Evolutionary conservation across 2,888 invertebrate species (phyloP).

Genomic region (Diloba caeruleocephala): DNA sequence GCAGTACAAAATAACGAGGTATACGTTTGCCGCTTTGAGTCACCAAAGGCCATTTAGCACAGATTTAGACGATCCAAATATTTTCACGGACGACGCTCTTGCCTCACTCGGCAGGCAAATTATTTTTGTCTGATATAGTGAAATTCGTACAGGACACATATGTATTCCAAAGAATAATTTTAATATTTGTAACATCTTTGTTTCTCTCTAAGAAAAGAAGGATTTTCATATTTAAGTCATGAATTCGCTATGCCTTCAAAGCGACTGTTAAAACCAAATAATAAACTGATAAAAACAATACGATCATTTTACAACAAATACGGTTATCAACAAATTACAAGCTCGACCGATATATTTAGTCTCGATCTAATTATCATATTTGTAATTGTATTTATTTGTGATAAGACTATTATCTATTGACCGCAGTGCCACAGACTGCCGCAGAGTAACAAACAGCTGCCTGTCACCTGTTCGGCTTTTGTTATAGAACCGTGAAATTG

Average conservation of each 20-base stretch:
- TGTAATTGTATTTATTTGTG: constrained; percentile 59
- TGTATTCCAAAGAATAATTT: not conserved
- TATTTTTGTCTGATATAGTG: constrained; percentile 46
- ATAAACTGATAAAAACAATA: constrained; percentile 15
- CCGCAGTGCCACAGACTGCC: constrained; percentile 51
- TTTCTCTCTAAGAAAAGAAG: too few relatives aligned
- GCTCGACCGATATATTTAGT: constrained; percentile 50
- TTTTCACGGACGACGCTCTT: constrained; percentile 83
- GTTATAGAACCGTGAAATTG: constrained; percentile 48
- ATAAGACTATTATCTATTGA: constrained; percentile 67
- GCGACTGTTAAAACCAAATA: constrained; percentile 3
- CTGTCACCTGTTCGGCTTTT: constrained; percentile 56
- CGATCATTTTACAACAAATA: constrained; percentile 31
- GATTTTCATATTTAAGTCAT: too few relatives aligned
- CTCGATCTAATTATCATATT: constrained; percentile 62
- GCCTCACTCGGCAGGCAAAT: constrained; percentile 62
- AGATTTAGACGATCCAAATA: constrained; percentile 84
- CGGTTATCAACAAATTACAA: constrained; percentile 55
- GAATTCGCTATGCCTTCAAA: not conserved
- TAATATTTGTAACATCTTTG: too few relatives aligned
- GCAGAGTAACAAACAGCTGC: constrained; percentile 62
- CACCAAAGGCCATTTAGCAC: constrained; percentile 82
- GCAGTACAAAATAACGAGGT: constrained; percentile 61
- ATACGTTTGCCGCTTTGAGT: constrained; percentile 73
- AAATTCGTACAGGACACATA: constrained; percentile 25